Percentiles rank a stretch among this genome's conserved stretches.
Conservation (phyloP, 1,140 invertebrate genomes). For the Lysiphlebus fabarum region DNA sequence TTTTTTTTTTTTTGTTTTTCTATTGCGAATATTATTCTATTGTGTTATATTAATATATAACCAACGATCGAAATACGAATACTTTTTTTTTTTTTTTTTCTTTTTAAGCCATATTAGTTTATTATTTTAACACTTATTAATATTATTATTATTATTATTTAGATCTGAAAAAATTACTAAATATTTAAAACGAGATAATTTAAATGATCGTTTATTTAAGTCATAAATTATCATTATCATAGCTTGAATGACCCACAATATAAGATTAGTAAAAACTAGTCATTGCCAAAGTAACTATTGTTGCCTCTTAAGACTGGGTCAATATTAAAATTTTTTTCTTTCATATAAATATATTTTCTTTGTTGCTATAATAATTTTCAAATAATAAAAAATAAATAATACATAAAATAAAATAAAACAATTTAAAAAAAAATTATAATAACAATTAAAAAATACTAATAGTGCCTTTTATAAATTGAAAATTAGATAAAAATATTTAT, state of each 20-base stretch:
- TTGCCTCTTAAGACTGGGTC: conserved; percentile 3
- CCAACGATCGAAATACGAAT: background rate
- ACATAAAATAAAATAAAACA: background rate
- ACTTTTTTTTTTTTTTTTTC: background rate
- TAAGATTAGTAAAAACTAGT: conserved; percentile 51
- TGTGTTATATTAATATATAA: too few species aligned
- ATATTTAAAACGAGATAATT: too few species aligned
- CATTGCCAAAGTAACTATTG: conserved; percentile 54
- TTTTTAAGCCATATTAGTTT: conserved; percentile 27
- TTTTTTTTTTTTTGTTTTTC: too few species aligned
- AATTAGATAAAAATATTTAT: conserved; percentile 2
- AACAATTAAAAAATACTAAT: background rate
- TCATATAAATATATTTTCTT: background rate
- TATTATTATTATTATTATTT: background rate
- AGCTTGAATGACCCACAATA: conserved; percentile 22
- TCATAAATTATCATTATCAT: conserved; percentile 35
- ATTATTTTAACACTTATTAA: conserved; percentile 6
- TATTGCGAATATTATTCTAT: too few species aligned
- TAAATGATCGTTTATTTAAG: conserved; percentile 16
- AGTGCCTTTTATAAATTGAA: too few species aligned
- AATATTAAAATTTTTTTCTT: conserved; percentile 7
- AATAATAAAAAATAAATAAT: background rate
- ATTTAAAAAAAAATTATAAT: background rate
- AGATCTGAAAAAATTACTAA: too few species aligned
- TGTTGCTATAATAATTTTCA: too few species aligned